Base-by-base conservation (phyloP, 2,888 invertebrate genomes). In the Geotrupes spiniger region DNA sequence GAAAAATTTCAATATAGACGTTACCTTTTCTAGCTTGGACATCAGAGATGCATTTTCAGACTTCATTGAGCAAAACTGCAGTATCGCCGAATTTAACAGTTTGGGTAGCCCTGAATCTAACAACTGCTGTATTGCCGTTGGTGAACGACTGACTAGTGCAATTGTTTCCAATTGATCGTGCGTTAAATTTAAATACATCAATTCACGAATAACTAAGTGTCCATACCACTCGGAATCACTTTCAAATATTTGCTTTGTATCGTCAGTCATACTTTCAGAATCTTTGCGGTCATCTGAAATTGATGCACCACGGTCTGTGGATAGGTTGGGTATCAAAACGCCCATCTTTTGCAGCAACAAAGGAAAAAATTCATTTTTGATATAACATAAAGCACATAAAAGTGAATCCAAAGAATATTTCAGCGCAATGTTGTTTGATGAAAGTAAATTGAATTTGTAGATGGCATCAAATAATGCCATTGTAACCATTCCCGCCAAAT, bases 331-430 rank as follows among this genome's bases (percentile, higher is more conserved):
- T 29, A 78, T 73, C 28, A 78, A 61, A 12, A 87, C 83, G 40
- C 85, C 85, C 71, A 92, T 82, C 66, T 83, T 83, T 64, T 84
- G 82, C 47, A 93, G 72, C 21, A 93, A 69, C 57, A 82, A 76
- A 36, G 82, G 83, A 65, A 92, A 93, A 42, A 89, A 75, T 53
- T 85, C 84, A 0, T 91, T 87, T 58, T 85, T 81, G 21, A 92
- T 87, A 70, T 86, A 89, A 71, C 92, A 93, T 65, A 92, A 79
- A 2, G 92, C 86, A 70, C 93, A 94, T 39, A 94, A 72, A 44
- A 92, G 80, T 63, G 88, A 83, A 72, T 94, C 92, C n/a, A 94
- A 80, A 0, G 92, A 82, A 62, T 85, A 83, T 73, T 93, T 93
- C 41, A 93, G 75, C 1, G 87, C 82, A 44, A 85, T 83, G 46